Evolutionary conservation across 2,113 vertebrate genomes (phyloP).

Genomic region (Cyanoliseus patagonus): DNA sequence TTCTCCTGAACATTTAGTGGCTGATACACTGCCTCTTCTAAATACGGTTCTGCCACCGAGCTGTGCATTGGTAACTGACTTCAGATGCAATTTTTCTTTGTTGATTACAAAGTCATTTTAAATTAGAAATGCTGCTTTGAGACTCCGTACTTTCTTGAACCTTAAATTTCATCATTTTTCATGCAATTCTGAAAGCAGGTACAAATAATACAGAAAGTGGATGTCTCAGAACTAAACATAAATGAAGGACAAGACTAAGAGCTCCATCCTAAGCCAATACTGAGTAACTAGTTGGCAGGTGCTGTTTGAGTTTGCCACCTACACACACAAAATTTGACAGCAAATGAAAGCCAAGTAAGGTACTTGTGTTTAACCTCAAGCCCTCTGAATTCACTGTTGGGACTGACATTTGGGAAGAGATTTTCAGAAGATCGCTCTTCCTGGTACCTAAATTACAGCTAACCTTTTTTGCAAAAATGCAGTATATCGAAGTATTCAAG

Average conservation of each 20-base stretch:
- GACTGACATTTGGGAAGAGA: slow-evolving; percentile 35
- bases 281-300: slow-evolving; percentile 3
- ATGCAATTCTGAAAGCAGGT: not conserved
- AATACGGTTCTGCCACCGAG: not conserved
- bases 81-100: not conserved
- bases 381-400: not conserved
- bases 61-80: not conserved
- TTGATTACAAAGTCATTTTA: not conserved
- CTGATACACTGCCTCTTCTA: not conserved
- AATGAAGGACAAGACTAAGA: not conserved
- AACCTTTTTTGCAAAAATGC: not conserved
- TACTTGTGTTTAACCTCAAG: slow-evolving; percentile 20
- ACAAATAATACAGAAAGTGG: not conserved
- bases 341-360: not conserved
- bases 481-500: not conserved
- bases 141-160: not conserved
- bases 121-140: not conserved
- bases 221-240: not conserved
- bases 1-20: not conserved
- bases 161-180: not conserved
- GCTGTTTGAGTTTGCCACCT: slow-evolving; percentile 26
- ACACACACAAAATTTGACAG: slow-evolving; percentile 6
- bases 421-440: not conserved
- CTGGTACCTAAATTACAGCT: not conserved
- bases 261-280: not conserved